Base-by-base conservation (phyloP, 1,140 invertebrate genomes). In the Probaryconus sp. region DNA sequence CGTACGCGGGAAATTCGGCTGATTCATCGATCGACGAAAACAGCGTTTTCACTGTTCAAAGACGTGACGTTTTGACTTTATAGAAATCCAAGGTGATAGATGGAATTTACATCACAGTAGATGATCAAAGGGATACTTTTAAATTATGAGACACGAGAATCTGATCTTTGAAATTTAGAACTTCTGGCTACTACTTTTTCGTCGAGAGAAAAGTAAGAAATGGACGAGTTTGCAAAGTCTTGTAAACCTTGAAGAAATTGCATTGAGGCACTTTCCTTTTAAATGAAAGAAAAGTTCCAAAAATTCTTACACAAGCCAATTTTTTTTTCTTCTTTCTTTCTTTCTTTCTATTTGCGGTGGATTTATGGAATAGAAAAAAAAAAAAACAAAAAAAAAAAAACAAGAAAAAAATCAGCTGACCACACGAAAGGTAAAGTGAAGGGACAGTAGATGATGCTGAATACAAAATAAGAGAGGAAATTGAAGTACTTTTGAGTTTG, bases 401-500 rank as follows among this genome's bases (percentile, higher is more conserved):
- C 24, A 37, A 68, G 71, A 40, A 65, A n/a, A n/a, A n/a, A 60
- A 17, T 30, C 51, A 30, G 31, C 17, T 26, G 56, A 78, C 47
- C 26, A 40, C 33, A 40, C 31, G 37, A 55, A 48, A 43, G 40
- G 56, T 43, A 13, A 47, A 7, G 33, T 45, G 67, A 73, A 64
- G 42, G 60, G 71, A 45, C 56, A 13, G 47, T 67, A 72, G 77
- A 69, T 81, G 76, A 74, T 56, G 48, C 26, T 81, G 84, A 85
- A 84, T 84, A 83, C 61, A 76, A 84, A 81, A 58, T 58, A 79
- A 53, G 26, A 1, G 53, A 58, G 77, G 72, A 71, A 80, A 75
- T 76, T 70, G 60, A 58, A 61, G 51, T 64, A 55, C 47, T 60
- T 61, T 14, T 17, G 18, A 56, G 33, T 50, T 47, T 7, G 13